Percentiles rank a stretch among this genome's conserved stretches.
Evolutionary conservation across 2,888 invertebrate species (phyloP).

Genomic region (Eristalinus aeneus): DNA sequence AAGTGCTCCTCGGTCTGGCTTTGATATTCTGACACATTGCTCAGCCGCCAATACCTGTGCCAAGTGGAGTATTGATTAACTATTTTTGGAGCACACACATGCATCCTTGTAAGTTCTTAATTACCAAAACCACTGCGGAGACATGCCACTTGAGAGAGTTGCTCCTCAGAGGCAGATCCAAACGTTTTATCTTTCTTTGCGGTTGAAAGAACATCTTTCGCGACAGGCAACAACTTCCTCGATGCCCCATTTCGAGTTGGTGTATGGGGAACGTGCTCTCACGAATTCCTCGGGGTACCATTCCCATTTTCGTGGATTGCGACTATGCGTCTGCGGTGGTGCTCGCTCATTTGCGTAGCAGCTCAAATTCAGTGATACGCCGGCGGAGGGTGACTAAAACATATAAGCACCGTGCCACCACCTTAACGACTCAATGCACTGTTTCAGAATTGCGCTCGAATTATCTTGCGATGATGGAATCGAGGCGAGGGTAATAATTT

Average conservation of each 20-base stretch:
- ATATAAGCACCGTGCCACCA: neutral
- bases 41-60: neutral
- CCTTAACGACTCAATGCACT: conserved; percentile 36
- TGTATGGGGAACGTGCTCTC: conserved; percentile 13
- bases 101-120: neutral
- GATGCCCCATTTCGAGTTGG: conserved; percentile 28
- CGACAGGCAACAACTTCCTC: conserved; percentile 12
- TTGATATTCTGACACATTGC: neutral
- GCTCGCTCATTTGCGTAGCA: conserved; percentile 11
- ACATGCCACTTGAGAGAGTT: neutral
- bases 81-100: neutral
- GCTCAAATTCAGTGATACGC: conserved; percentile 19
- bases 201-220: conserved; percentile 18
- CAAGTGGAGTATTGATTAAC: neutral
- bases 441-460: conserved; percentile 19
- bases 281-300: conserved; percentile 13
- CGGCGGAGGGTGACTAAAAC: neutral
- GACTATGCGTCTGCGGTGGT: conserved; percentile 6
- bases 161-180: neutral
- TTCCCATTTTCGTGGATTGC: conserved; percentile 15
- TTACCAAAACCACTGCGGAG: neutral
- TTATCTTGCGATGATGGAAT: conserved; percentile 21
- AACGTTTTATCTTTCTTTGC: conserved; percentile 1
- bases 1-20: neutral
- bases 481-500: conserved; percentile 20